Evolutionary conservation across 2,888 invertebrate genomes (phyloP).

Genomic region (Leucoma salicis): DNA sequence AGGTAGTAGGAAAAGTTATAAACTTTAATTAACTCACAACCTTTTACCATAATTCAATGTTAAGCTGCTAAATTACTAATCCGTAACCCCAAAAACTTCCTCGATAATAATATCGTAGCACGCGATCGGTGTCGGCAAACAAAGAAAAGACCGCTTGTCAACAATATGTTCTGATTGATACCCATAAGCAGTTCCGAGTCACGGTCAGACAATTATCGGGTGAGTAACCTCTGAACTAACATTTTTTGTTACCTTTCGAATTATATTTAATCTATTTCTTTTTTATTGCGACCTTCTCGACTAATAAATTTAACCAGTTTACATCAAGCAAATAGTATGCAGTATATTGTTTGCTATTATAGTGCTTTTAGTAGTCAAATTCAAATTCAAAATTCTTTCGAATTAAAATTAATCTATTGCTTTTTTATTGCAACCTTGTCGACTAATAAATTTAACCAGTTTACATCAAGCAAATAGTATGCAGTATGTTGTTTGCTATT

Average conservation of each 20-base stretch:
- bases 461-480: background rate
- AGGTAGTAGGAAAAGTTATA: no score
- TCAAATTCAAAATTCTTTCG: no score
- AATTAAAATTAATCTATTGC: constrained; percentile 34
- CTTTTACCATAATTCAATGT: background rate
- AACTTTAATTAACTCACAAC: no score
- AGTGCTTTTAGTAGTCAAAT: no score
- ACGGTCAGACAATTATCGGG: constrained; percentile 46
- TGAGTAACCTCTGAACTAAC: constrained; percentile 64
- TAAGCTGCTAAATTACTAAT: background rate
- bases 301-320: constrained; percentile 24
- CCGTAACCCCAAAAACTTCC: background rate
- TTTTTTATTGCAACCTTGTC: constrained; percentile 43
- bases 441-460: constrained; percentile 25
- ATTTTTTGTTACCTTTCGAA: constrained; percentile 50
- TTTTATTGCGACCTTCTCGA: constrained; percentile 42
- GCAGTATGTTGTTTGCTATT: background rate
- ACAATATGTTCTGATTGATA: constrained; percentile 49
- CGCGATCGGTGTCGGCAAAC: constrained; percentile 18
- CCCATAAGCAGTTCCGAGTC: constrained; percentile 41
- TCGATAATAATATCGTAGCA: constrained; percentile 1
- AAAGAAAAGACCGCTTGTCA: constrained; percentile 34
- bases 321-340: background rate
- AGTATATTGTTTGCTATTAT: background rate
- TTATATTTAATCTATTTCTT: constrained; percentile 31